phyloP scores from a whole-genome alignment of 2,888 invertebrate species.

The Philonicus albiceps region DNA sequence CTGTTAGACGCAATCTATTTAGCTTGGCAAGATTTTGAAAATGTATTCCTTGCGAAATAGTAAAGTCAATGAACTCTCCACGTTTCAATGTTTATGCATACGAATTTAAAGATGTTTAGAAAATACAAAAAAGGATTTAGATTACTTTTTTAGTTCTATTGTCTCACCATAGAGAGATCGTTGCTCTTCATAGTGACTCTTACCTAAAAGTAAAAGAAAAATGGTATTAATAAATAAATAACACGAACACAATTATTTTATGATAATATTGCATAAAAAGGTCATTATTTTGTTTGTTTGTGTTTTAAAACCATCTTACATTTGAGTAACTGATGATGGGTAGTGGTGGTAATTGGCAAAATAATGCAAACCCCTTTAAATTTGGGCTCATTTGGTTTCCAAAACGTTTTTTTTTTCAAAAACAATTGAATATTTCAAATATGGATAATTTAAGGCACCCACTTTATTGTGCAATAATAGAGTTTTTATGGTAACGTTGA shows the following conservation, averaged over 20 bases:
- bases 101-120: background rate
- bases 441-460: too few species aligned
- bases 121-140: background rate
- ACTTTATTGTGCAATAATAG: too few species aligned
- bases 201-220: background rate
- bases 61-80: conserved; percentile 13
- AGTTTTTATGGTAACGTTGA: too few species aligned
- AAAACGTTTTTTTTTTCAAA: too few species aligned
- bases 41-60: background rate
- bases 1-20: background rate
- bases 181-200: background rate
- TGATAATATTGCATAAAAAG: background rate
- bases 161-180: background rate
- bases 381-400: too few species aligned
- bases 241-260: background rate
- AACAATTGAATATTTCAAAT: too few species aligned
- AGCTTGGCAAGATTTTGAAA: background rate
- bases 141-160: background rate
- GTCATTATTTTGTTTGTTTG: background rate
- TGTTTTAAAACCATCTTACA: background rate
- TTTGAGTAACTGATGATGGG: too few species aligned
- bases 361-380: too few species aligned
- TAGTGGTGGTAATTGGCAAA: too few species aligned
- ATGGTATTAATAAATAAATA: background rate
- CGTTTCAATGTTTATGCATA: background rate